Percentiles rank a stretch among this genome's conserved stretches.
Evolutionary conservation across 2,113 vertebrate genomes (phyloP).

Genomic region (Serinus canaria): DNA sequence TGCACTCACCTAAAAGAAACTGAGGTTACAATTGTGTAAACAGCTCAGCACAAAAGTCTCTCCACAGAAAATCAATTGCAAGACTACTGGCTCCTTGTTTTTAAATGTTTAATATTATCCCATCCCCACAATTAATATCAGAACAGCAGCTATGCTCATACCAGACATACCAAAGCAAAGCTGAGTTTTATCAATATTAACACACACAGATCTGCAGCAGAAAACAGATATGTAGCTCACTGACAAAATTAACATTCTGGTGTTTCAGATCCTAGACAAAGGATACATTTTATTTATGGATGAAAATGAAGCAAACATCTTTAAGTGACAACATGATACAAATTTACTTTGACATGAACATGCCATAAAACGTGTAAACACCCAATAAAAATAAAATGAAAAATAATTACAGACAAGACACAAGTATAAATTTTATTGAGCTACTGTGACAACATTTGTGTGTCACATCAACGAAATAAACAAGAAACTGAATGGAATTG

Average conservation of each 20-base stretch:
- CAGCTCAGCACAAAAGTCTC: not conserved
- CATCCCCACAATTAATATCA: constrained; percentile 22
- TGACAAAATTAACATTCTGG: not conserved
- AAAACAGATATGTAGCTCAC: not conserved
- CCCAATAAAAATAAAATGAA: constrained; percentile 30
- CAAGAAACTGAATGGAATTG: not conserved
- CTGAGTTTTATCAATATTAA: not conserved
- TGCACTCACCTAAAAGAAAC: not conserved
- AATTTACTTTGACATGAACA: not conserved
- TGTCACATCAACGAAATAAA: not conserved
- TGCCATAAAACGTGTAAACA: not conserved
- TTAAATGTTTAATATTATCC: constrained; percentile 55
- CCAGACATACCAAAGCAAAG: constrained; percentile 24
- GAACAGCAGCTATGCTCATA: not conserved
- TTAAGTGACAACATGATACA: not conserved
- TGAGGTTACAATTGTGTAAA: not conserved
- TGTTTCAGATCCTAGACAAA: not conserved
- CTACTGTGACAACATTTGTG: not conserved
- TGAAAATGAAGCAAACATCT: constrained; percentile 9
- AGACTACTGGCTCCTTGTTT: constrained; percentile 46
- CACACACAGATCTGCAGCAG: not conserved
- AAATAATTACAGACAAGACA: constrained; percentile 44
- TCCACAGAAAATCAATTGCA: constrained; percentile 46
- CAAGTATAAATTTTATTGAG: constrained; percentile 38
- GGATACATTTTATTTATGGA: constrained; percentile 1